These are phyloP conservation scores for Notodonta ziczac DNA, from an alignment of 2,888 invertebrate genomes.

Conservation along the genomic window DNA sequence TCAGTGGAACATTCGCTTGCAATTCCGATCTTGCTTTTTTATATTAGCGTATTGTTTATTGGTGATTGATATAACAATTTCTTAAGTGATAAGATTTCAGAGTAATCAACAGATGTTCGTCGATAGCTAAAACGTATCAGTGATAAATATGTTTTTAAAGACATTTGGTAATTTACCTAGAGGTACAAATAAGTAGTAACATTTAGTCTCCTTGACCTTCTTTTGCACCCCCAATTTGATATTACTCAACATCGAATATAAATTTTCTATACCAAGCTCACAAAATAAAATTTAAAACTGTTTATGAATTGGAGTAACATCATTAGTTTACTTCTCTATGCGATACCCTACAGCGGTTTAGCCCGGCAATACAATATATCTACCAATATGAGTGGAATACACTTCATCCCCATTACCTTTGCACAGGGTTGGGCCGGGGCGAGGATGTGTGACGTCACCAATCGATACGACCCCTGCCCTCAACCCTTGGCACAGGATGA, in stretches of 20 bases:
- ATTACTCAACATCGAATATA: neutral
- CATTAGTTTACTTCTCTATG: too few species aligned
- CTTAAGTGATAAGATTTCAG: neutral
- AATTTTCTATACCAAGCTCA: too few species aligned
- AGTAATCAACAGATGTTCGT: neutral
- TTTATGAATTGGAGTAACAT: too few species aligned
- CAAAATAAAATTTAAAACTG: too few species aligned
- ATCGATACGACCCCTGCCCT: conserved; percentile 49
- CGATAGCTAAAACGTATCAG: neutral
- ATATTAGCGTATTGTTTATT: neutral
- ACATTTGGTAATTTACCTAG: neutral
- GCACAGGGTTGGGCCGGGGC: conserved; percentile 34
- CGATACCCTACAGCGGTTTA: neutral
- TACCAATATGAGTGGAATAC: conserved; percentile 24
- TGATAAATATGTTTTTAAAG: neutral
- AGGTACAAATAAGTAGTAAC: neutral
- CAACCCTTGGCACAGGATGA: conserved; percentile 44
- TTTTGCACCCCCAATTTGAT: neutral
- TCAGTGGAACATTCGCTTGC: neutral
- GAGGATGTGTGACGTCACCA: conserved; percentile 55
- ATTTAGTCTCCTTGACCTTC: neutral
- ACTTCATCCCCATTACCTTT: conserved; percentile 22
- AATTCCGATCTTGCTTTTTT: neutral
- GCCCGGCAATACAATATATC: neutral
- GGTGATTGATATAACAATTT: neutral